phyloP scores from a whole-genome alignment of 37 sponge, comb jelly and placozoan genomes.

The Cliona cf. orientalis region DNA sequence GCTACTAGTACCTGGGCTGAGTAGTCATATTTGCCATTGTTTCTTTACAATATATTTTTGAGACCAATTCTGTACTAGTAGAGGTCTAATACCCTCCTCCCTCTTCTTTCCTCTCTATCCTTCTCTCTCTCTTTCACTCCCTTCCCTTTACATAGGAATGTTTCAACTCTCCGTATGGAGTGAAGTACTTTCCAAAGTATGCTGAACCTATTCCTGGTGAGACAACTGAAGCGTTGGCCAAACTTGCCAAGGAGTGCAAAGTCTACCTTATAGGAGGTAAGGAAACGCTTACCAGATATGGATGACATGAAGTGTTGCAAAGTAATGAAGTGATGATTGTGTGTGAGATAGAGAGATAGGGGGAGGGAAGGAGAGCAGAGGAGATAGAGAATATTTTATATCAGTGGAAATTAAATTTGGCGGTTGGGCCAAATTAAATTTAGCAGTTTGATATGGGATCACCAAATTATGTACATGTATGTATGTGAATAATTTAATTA shows the following conservation, averaged over 20 bases:
- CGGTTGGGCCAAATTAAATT: background rate
- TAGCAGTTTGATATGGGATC: background rate
- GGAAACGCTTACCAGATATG: too few species aligned
- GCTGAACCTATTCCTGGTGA: constrained; percentile 89
- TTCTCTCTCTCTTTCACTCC: too few species aligned
- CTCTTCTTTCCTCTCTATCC: too few species aligned
- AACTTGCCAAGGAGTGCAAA: constrained; percentile 81
- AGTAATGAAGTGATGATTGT: too few species aligned
- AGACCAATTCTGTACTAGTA: too few species aligned
- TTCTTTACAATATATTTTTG: too few species aligned
- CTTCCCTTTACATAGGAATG: constrained; percentile 73
- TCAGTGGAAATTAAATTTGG: background rate
- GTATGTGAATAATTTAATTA: background rate
- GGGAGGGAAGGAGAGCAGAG: background rate
- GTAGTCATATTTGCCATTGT: too few species aligned
- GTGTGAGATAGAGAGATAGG: too few species aligned
- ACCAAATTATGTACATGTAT: background rate
- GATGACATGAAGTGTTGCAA: too few species aligned
- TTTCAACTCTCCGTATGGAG: constrained; percentile 97
- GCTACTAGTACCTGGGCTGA: too few species aligned
- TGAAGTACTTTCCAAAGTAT: constrained; percentile 86
- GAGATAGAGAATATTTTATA: background rate
- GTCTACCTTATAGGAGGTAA: constrained; percentile 88
- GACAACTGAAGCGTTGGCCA: constrained; percentile 59
- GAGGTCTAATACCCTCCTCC: background rate